Conservation (phyloP, 2,888 invertebrate genomes). For the Drosophila borealis region DNA sequence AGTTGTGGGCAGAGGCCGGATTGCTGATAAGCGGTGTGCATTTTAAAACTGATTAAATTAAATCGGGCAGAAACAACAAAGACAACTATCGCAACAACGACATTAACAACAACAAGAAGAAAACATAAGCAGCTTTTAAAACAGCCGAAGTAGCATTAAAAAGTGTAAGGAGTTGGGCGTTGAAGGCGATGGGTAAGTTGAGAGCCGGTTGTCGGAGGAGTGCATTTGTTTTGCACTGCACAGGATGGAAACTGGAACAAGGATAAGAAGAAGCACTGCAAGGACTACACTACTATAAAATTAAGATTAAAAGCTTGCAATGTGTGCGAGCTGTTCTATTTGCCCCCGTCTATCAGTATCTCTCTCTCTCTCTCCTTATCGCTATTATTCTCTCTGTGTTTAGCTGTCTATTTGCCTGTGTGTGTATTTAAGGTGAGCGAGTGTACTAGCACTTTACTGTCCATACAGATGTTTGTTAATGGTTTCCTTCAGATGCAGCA, state of each 20-base stretch:
- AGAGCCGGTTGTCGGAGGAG: background rate
- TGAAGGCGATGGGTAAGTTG: conserved; percentile 9
- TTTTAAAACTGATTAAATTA: conserved; percentile 67
- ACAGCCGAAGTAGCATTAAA: conserved; percentile 52
- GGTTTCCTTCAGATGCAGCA: conserved; percentile 41
- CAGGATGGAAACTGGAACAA: conserved; percentile 18
- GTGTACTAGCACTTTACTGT: conserved; percentile 51
- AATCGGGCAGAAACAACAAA: conserved; percentile 23
- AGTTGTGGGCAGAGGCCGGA: background rate
- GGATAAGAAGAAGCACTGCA: conserved; percentile 10
- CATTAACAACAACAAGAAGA: background rate
- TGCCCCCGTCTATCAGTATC: background rate
- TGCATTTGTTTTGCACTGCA: conserved; percentile 25
- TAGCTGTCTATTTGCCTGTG: conserved; percentile 25
- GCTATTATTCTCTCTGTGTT: background rate
- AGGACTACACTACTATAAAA: conserved; percentile 65
- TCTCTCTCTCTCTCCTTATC: background rate
- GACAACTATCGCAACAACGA: conserved; percentile 2
- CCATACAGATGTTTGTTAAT: conserved; percentile 62
- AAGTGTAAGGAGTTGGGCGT: conserved; percentile 45
- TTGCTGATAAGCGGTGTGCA: conserved; percentile 37
- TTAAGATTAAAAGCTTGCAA: conserved; percentile 74
- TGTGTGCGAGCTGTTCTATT: conserved; percentile 25
- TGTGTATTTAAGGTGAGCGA: conserved; percentile 56
- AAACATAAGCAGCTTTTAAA: conserved; percentile 30